Percentiles rank a stretch among this genome's conserved stretches.
Evolutionary conservation across 2,113 vertebrate species (phyloP).

Genomic region (Gopherus evgoodei): DNA sequence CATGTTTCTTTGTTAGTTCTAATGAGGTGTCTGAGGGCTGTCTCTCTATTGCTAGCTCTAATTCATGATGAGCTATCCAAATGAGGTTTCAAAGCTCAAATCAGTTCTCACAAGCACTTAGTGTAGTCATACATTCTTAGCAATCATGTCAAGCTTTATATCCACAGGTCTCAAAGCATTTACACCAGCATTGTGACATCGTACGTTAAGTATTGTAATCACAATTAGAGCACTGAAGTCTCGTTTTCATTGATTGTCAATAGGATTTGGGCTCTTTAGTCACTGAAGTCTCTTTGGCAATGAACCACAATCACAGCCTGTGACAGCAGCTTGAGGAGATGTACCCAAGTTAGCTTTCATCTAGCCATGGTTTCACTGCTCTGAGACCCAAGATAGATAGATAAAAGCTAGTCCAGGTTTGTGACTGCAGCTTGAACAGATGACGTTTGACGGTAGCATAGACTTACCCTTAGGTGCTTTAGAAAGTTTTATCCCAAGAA

Average conservation of each 20-base stretch:
- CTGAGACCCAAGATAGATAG: not conserved
- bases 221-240: not conserved
- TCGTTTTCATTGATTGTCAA: not conserved
- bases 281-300: not conserved
- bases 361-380: not conserved
- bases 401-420: not conserved
- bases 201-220: not conserved
- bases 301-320: not conserved
- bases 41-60: not conserved
- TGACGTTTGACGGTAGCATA: not conserved
- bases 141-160: accelerated
- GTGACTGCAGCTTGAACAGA: not conserved
- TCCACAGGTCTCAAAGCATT: not conserved
- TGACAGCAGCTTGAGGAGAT: not conserved
- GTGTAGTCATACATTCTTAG: not conserved
- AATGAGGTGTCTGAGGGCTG: not conserved
- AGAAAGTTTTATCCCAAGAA: not conserved
- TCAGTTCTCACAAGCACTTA: not conserved
- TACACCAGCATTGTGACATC: not conserved
- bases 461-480: not conserved
- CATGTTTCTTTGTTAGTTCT: not conserved
- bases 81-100: not conserved
- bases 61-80: not conserved
- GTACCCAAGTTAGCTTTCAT: not conserved
- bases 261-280: not conserved